Base-by-base conservation (phyloP, 2,797 vertebrate species). In the Enteromius afrohamiltoni region DNA sequence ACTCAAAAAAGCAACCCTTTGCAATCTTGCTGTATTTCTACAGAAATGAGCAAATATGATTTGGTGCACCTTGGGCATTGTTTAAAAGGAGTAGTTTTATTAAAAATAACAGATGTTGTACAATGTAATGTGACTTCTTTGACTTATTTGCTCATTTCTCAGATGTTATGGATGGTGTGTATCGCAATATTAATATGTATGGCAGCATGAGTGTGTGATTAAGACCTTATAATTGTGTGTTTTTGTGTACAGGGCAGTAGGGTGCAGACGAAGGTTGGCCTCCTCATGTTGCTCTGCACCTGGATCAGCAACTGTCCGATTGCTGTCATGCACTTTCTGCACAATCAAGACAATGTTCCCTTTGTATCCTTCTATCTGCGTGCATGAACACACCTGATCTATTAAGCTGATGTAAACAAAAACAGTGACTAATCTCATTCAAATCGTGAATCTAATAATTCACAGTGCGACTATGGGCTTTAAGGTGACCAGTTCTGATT, bases 221-320 rank as follows among this genome's bases (percentile, higher is more conserved):
- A 62, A 76, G 65, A 47, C 73, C 49, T 31, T 78, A 79, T 81
- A 76, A 77, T 34, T 80, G 51, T 86, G 74, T 86, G 45, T 82
- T 51, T 79, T 77, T 85, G 47, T 85, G 40, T 91, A 5, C 94
- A 99, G 98, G 98, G 98, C 92, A 99, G 97, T 93, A 99, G 99
- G 92, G 96, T 99, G 16, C 98, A 99, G 92, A 98, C 98, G 55
- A 95, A 98, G 85, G 97, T 99, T 79, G 98, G 98, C 83, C 95
- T 99, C 8, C 93, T 99, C 90, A 98, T 99, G 95, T 91, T 99
- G 90, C 96, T 99, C 83, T 99, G 98, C 86, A 99, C 98, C 0
- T 99, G 98, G 98, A 95, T 99, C 87, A 98, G 95, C 92, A 97
- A 95, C 94, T 99, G 98, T 89, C 97, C 98, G 0, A 99, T 99